Evolutionary conservation across 2,113 vertebrate genomes (phyloP).

Genomic region (Cyrtonyx montezumae): DNA sequence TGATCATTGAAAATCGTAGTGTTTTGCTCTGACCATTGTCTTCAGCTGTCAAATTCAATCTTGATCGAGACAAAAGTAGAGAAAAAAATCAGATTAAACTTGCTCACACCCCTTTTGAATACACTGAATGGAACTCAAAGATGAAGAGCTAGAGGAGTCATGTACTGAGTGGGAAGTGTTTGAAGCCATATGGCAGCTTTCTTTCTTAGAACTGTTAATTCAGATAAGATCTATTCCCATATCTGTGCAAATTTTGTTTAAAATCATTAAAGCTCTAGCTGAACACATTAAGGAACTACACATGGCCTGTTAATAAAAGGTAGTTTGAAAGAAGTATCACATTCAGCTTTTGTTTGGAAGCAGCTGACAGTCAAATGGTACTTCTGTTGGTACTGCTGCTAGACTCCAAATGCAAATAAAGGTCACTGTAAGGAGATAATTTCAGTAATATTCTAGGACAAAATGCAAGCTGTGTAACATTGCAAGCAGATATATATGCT

Average conservation of each 20-base stretch:
- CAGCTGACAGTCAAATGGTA: not conserved
- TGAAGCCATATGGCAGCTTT: not conserved
- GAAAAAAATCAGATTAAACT: not conserved
- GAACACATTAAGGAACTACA: not conserved
- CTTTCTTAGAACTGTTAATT: not conserved
- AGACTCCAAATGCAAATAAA: not conserved
- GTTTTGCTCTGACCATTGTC: not conserved
- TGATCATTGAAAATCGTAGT: not conserved
- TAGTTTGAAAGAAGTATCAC: not conserved
- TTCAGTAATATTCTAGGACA: not conserved
- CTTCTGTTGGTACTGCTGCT: not conserved
- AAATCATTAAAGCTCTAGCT: not conserved
- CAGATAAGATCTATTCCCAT: not conserved
- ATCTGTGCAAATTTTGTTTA: not conserved
- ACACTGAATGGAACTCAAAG: not conserved
- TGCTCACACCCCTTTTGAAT: not conserved
- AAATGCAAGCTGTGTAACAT: not conserved
- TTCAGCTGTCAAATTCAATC: not conserved
- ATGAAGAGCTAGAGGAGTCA: not conserved
- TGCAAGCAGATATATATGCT: not conserved
- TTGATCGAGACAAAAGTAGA: not conserved
- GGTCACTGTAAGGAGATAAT: not conserved
- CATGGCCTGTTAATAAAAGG: not conserved
- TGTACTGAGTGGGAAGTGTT: rapidly evolving
- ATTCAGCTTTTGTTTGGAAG: not conserved